phyloP scores from a whole-genome alignment of 1,140 invertebrate genomes.

The Linepithema humile region DNA sequence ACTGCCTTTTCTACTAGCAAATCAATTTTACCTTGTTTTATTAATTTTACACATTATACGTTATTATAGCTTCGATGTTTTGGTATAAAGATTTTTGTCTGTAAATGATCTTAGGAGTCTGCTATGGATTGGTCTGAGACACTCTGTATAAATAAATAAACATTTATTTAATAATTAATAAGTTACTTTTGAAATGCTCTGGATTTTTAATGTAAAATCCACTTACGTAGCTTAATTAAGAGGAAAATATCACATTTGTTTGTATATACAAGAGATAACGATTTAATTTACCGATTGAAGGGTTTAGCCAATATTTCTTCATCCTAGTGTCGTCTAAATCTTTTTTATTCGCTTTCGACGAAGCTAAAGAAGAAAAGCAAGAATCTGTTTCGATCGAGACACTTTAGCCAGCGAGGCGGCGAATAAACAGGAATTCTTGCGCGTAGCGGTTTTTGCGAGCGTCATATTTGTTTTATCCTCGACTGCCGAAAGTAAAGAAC shows the following conservation, averaged over 20 bases:
- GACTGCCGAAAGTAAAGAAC: conserved; percentile 35
- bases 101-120: too few relatives aligned
- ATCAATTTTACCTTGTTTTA: too few relatives aligned
- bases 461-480: conserved; percentile 42
- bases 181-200: too few relatives aligned
- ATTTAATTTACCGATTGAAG: conserved; percentile 43
- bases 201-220: not conserved
- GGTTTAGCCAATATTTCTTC: conserved; percentile 39
- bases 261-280: not conserved
- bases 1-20: too few relatives aligned
- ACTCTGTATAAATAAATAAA: too few relatives aligned
- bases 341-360: conserved; percentile 23
- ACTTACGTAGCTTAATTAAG: not conserved
- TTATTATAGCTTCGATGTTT: too few relatives aligned
- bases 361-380: not conserved
- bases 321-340: conserved; percentile 9
- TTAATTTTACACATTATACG: too few relatives aligned
- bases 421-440: conserved; percentile 52
- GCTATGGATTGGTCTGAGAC: too few relatives aligned
- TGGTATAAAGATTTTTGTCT: too few relatives aligned
- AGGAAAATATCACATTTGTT: conserved; percentile 15
- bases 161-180: too few relatives aligned
- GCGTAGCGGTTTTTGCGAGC: conserved; percentile 40
- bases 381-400: conserved; percentile 38
- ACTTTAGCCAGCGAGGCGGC: conserved; percentile 38